Conservation (phyloP, 2,797 vertebrate species). For the Oceanodroma leucorhoa region DNA sequence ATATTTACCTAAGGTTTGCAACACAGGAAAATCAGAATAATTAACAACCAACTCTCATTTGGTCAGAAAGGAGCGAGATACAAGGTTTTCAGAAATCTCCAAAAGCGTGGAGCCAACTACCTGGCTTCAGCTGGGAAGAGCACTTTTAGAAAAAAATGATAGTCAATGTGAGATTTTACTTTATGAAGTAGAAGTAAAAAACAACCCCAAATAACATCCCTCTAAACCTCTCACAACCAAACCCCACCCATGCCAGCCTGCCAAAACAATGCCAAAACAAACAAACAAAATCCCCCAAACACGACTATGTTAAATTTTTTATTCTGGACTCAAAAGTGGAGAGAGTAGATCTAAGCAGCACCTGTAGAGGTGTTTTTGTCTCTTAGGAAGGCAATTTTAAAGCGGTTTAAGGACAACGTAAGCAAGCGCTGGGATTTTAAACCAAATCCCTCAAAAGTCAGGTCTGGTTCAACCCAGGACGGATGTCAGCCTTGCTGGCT, state of each 20-base stretch:
- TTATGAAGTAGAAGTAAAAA: neutral
- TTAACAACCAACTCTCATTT: neutral
- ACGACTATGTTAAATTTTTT: neutral
- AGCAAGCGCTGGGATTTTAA: neutral
- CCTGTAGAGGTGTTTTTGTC: neutral
- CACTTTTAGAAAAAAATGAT: neutral
- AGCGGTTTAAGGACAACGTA: neutral
- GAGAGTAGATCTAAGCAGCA: neutral
- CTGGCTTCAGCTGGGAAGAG: neutral
- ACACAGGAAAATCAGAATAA: neutral
- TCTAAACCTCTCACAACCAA: neutral
- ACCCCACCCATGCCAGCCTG: neutral
- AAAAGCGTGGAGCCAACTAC: neutral
- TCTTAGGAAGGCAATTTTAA: neutral
- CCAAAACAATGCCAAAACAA: neutral
- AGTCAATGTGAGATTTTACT: neutral
- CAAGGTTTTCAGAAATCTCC: neutral
- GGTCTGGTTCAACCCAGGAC: neutral
- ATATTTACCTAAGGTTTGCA: neutral
- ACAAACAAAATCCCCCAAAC: neutral
- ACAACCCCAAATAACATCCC: fast-evolving
- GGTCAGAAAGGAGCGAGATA: neutral
- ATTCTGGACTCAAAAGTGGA: neutral
- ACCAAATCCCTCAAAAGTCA: neutral
- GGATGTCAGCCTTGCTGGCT: neutral